Evolutionary conservation across 2,888 invertebrate genomes (phyloP), one percentile per base, ranked within the genome.

Genomic region (Hypercompe scribonia): DNA sequence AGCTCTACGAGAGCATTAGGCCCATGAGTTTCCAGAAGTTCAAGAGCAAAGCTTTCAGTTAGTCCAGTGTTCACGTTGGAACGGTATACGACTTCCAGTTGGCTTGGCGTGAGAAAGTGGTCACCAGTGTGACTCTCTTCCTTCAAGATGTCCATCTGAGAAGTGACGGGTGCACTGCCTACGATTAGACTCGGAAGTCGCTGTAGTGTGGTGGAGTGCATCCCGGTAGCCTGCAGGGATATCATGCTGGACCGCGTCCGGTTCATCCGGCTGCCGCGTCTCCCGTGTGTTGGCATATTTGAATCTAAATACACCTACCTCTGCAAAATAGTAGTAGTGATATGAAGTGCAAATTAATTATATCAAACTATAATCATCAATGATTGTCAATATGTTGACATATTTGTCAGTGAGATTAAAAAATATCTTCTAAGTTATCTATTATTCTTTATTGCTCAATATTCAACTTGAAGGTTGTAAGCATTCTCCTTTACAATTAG

Each of bases 1-100:
- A 97, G 96, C 76, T 97, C 96, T 34, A 96, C 96, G 21, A 97
- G 90, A 31, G 94, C 91, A 87, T 97, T 97, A 0, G 96, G 97
- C 0, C 97, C 97, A 82, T 97, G 92, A 58, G 92, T 89, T 31
- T 90, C 93, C 5, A 96, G 90, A 8, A 96, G 89, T 74, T 96
- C 95, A 15, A 90, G 91, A 0, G 97, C 97, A 72, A 96, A 89
- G 34, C 86, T 90, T 18, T 95, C 90, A 0, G 96, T 95, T 68
- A 97, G 91, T 18, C 97, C 97, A 77, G 90, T 90, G 50, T 85
- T 84, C 21, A 95, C 73, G 84, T 94, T 92, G 1, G 96, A 96
- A 46, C 93, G 88, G 81, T 95, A 95, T 7, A 96, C 89, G 13
- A 87, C 87, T 79, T 94, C 94, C 4, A 96, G 88, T 78, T 96